These are phyloP conservation scores for Nowickia ferox DNA, from an alignment of 2,888 invertebrate species.

Conservation along the genomic window DNA sequence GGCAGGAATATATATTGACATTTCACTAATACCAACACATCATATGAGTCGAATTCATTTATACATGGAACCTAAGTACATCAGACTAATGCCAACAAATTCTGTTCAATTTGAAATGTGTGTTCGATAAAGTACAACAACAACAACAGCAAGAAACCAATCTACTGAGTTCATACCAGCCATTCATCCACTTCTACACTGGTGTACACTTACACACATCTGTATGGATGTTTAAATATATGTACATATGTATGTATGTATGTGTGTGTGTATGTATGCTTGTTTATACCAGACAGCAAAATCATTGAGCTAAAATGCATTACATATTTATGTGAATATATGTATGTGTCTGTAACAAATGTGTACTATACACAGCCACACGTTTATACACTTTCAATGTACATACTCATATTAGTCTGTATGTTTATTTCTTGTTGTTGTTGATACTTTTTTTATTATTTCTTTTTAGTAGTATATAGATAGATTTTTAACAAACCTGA, in stretches of 20 bases:
- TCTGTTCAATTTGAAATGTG: slow-evolving; percentile 67
- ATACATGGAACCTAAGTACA: slow-evolving; percentile 43
- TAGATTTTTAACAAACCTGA: slow-evolving; percentile 84
- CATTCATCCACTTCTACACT: slow-evolving; percentile 60
- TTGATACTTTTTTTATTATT: slow-evolving; percentile 29
- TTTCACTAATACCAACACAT: slow-evolving; percentile 64
- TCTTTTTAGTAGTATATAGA: slow-evolving; percentile 75
- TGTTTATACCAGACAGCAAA: slow-evolving; percentile 58
- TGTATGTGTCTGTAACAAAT: neutral
- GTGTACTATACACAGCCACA: slow-evolving; percentile 10
- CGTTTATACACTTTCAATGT: slow-evolving; percentile 23
- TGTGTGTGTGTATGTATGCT: neutral
- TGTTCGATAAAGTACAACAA: slow-evolving; percentile 67
- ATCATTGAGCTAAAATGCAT: slow-evolving; percentile 71
- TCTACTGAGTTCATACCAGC: slow-evolving; percentile 64
- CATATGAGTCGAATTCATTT: slow-evolving; percentile 44
- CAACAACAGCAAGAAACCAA: slow-evolving; percentile 41
- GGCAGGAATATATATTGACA: slow-evolving; percentile 64
- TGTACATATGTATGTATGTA: neutral
- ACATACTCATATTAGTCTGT: slow-evolving; percentile 40
- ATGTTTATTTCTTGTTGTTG: slow-evolving; percentile 41
- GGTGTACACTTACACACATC: neutral
- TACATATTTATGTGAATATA: slow-evolving; percentile 27
- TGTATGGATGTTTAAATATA: neutral
- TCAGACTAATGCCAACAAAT: slow-evolving; percentile 22